Percentiles rank a stretch among this genome's conserved stretches.
Evolutionary conservation across 1,140 invertebrate genomes (phyloP).

Genomic region (Calosoma granatense): DNA sequence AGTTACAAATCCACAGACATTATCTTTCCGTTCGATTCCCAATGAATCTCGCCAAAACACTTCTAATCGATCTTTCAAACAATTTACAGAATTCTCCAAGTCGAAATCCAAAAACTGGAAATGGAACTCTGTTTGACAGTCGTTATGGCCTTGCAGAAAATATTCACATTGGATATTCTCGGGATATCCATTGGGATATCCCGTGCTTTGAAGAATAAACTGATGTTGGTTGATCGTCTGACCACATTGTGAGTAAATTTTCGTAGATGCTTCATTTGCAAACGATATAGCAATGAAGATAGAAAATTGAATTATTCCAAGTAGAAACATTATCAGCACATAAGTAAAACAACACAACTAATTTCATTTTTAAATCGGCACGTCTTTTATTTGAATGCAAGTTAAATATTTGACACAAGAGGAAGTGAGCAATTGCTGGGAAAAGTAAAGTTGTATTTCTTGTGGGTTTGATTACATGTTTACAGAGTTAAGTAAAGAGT

Average conservation of each 20-base stretch:
- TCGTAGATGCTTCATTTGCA: background rate
- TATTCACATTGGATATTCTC: conserved; percentile 38
- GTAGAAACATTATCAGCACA: background rate
- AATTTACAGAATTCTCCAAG: conserved; percentile 36
- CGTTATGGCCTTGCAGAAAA: conserved; percentile 36
- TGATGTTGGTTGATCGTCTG: conserved; percentile 13
- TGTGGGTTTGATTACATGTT: too few relatives aligned
- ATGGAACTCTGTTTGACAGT: conserved; percentile 41
- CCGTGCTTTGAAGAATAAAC: conserved; percentile 36
- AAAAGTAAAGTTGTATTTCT: too few relatives aligned
- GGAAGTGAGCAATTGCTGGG: too few relatives aligned
- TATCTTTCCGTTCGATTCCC: conserved; percentile 42
- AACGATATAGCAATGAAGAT: background rate
- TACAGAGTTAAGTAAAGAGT: too few relatives aligned
- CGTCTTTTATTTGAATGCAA: background rate
- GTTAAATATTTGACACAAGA: too few relatives aligned
- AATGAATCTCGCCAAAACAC: conserved; percentile 34
- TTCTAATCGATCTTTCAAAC: conserved; percentile 38
- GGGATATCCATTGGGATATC: conserved; percentile 41
- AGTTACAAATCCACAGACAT: background rate
- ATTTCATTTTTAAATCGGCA: background rate
- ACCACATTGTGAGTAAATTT: background rate
- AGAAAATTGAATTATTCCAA: background rate
- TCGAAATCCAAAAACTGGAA: conserved; percentile 45
- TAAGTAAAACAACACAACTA: background rate